Evolutionary conservation across 2,888 invertebrate species (phyloP), one percentile per base, ranked within the genome.

Genomic region (Oxytorus armatus): DNA sequence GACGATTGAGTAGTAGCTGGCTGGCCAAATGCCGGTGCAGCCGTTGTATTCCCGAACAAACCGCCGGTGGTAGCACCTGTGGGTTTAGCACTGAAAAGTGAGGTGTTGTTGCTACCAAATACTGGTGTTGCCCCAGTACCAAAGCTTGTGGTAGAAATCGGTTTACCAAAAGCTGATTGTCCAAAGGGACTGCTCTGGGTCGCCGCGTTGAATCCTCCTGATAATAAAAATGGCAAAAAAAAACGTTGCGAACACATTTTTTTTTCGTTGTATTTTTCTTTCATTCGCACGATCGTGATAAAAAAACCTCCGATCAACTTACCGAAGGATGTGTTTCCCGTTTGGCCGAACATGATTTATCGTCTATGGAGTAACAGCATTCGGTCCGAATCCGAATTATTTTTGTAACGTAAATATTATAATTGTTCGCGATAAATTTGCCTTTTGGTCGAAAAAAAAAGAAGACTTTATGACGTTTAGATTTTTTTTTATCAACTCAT

Each of bases 11-110:
- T 93, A 0, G 94, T 92, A 14, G 94, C 92, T 2, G 94, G 92
- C 76, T 93, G 91, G 11, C 96, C 96, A 92, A 96, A 96, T 3
- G 94, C 94, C 2, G 95, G 93, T 1, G 95, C 93, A 0, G 94
- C 91, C 0, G 95, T 93, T 0, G 94, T 92, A 0, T 94, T 92
- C 3, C 96, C 95, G 91, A 96, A 96, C 1, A 96, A 92, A 76
- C 94, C 94, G 90, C 92, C 87, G 0, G 91, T 87, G n/a, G 91
- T 87, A 29, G 93, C 90, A 76, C 93, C 93, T 42, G 93, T 90
- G 7, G 93, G 91, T 55, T 90, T 90, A 39, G 90, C 86, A 80
- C 94, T 94, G 90, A 95, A 95, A 70, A 95, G 90, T 11, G 94
- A 93, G 36, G 93, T 92, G 55, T 92, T 90, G 74, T 93, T 90